These are phyloP conservation scores for Psettodes erumei DNA, from an alignment of 2,113 vertebrate species.

Conservation along the genomic window DNA sequence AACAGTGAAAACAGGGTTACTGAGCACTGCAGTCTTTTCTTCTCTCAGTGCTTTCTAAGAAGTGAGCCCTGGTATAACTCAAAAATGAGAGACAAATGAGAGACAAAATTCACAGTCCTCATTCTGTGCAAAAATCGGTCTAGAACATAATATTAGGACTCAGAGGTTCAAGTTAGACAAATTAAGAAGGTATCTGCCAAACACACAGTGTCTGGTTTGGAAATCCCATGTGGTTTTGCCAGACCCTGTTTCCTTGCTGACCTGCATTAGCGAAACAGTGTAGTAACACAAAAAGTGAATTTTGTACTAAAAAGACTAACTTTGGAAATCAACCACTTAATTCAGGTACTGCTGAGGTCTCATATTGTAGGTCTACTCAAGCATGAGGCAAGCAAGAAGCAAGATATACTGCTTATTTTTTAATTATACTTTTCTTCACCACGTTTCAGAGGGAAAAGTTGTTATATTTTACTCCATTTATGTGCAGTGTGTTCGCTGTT, in stretches of 20 bases:
- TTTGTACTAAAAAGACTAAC: background rate
- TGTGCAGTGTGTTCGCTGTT: background rate
- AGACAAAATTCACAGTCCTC: background rate
- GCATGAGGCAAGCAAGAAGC: no score
- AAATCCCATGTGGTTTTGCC: background rate
- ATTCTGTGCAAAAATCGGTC: background rate
- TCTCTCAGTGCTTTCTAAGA: slow-evolving; percentile 4
- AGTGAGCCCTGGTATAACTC: background rate
- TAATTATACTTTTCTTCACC: background rate
- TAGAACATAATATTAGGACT: background rate
- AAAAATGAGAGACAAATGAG: background rate
- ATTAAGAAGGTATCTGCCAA: background rate
- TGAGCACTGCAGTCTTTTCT: background rate
- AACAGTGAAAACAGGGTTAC: background rate
- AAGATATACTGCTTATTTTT: no score
- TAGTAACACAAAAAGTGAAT: background rate
- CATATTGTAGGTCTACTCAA: background rate
- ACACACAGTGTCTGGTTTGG: background rate
- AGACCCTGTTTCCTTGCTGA: background rate
- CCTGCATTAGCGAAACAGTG: background rate
- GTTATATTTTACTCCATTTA: background rate
- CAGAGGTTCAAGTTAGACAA: no score
- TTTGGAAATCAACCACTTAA: background rate
- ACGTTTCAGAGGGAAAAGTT: background rate
- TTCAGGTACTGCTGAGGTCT: background rate